Evolutionary conservation across 2,888 invertebrate species (phyloP), one percentile per base, ranked within the genome.

Genomic region (Drosophila borealis): DNA sequence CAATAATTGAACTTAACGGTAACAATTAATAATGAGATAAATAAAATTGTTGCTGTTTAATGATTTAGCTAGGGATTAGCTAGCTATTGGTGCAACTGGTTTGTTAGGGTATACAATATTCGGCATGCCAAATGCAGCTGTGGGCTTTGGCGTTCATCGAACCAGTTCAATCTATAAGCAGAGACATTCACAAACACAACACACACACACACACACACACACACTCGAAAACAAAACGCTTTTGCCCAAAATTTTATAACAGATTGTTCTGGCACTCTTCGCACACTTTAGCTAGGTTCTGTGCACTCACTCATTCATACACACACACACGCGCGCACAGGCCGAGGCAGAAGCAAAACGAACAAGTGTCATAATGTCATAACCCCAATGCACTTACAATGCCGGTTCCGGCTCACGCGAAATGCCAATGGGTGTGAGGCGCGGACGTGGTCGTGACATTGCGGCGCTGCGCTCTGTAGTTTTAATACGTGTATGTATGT

Each of bases 401-500:
- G 82, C 63, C 63, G 64, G 79, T 71, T 82, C 82, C 73, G 82
- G 70, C 14, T 84, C 76, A 51, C 57, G 70, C 57, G 39, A 19
- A 48, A 87, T 72, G 60, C 62, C 77, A 49, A 88, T 72, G 68
- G 67, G 74, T 55, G 50, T 46, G 46, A 62, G 78, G 50, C 80
- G 80, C 51, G 74, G 83, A 64, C 89, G 83, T 69, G 53, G 68
- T 83, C 74, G 72, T 70, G 83, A 83, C 83, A 82, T 82, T 74
- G 71, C 59, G 65, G 51, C 60, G 51, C 55, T 29, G 59, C 54
- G 49, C 45, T 55, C 45, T 45, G 55, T 51, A 37, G 54, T 44
- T 62, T 55, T 49, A 61, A 49, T 55, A 41, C 48, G 36, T 61
- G 13, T 64, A 19, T 42, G 29, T 65, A 5, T 39, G 8, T 45